A percentile compares a stretch with the other conserved stretches of the same genome.
These are phyloP conservation scores for Actenoides hombroni DNA, from an alignment of 2,113 vertebrate species.

Conservation along the genomic window DNA sequence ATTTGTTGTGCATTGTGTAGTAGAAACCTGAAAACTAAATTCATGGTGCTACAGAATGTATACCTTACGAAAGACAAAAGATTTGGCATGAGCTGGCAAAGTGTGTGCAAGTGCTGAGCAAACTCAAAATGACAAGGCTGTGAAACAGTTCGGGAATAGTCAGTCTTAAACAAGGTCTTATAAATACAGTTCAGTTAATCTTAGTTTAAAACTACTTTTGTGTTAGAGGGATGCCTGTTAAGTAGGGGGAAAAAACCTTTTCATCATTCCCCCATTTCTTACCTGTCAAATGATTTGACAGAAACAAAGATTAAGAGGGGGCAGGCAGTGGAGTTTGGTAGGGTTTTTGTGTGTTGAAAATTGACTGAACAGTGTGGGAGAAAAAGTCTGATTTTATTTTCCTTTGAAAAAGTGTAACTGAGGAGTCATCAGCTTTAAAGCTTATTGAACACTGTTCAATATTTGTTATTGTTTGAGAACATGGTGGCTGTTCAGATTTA, in stretches of 20 bases:
- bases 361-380: not conserved
- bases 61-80: not conserved
- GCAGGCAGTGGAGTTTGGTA: not conserved
- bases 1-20: not conserved
- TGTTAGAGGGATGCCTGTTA: not conserved
- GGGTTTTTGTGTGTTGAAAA: not conserved
- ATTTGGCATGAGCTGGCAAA: not conserved
- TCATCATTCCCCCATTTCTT: not conserved
- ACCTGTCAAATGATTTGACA: not conserved
- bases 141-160: not conserved
- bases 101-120: not conserved
- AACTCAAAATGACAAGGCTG: not conserved
- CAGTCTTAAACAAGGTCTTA: not conserved
- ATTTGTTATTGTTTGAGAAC: not conserved
- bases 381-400: not conserved
- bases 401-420: not conserved
- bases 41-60: not conserved
- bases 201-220: not conserved
- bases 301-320: not conserved
- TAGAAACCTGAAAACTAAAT: not conserved
- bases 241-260: not conserved
- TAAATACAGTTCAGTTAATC: not conserved
- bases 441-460: not conserved
- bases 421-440: not conserved
- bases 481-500: not conserved